Conservation (phyloP, 2,113 vertebrate genomes). For the Ursus arctos region DNA sequence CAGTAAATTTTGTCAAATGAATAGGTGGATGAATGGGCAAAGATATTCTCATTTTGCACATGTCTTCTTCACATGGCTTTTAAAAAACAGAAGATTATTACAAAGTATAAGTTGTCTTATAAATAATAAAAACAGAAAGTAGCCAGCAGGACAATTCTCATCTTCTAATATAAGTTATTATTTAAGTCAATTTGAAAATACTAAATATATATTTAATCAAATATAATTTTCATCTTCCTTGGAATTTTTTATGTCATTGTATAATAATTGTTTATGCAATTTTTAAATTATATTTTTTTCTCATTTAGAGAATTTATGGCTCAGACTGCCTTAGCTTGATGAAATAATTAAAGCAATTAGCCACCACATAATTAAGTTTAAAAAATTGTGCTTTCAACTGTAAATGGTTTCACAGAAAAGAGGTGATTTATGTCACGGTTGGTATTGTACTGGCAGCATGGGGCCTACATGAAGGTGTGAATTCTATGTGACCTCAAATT, state of each 20-base stretch:
- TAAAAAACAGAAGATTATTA: slow-evolving; percentile 30
- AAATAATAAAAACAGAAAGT: not conserved
- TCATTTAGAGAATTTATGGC: slow-evolving; percentile 57
- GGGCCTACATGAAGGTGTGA: not conserved
- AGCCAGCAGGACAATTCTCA: slow-evolving; percentile 12
- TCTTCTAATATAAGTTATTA: slow-evolving; percentile 36
- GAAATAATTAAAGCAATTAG: slow-evolving; percentile 63
- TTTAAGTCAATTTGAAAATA: slow-evolving; percentile 61
- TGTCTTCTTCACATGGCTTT: not conserved
- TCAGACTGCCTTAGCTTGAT: slow-evolving; percentile 47
- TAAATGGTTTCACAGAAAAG: slow-evolving; percentile 13
- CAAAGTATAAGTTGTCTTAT: slow-evolving; percentile 41
- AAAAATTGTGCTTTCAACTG: slow-evolving; percentile 40
- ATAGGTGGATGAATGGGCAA: not conserved
- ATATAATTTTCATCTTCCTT: slow-evolving; percentile 41
- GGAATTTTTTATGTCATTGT: slow-evolving; percentile 30
- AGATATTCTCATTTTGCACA: not conserved
- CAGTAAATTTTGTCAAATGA: slow-evolving; percentile 29
- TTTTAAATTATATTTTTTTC: slow-evolving; percentile 42
- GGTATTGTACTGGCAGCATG: not conserved
- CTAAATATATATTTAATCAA: slow-evolving; percentile 55
- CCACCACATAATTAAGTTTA: slow-evolving; percentile 55
- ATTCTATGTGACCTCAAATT: not conserved
- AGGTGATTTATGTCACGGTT: not conserved
- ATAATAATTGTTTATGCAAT: slow-evolving; percentile 40